Base-by-base conservation (phyloP, 2,797 vertebrate genomes). In the Paedocypris micromegethes region DNA sequence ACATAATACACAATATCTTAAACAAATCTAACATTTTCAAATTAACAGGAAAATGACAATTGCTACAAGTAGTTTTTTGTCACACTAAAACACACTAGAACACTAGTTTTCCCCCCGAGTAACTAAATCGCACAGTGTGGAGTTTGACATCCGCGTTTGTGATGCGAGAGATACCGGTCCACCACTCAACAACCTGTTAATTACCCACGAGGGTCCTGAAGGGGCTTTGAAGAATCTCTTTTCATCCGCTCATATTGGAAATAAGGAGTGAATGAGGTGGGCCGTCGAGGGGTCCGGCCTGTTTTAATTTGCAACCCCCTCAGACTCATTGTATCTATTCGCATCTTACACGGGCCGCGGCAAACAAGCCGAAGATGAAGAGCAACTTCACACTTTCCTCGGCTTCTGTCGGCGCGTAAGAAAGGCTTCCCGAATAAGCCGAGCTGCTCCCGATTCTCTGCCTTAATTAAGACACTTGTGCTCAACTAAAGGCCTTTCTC, bases 281-380 rank as follows among this genome's bases (percentile, higher is more conserved):
- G 77, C 72, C 75, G 72, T 75, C 80, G 75, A 84, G 81, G 84
- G 82, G 80, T 79, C 77, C 80, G 61, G 52, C 55, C 68, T 73
- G 75, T 84, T 86, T 83, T 79, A 87, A 87, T 83, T 82, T 83
- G 78, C 81, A 72, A 73, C 63, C 76, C 82, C 79, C 80, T 87
- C 76, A 73, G 77, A 66, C 66, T 76, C 82, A 78, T 86, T 84
- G 79, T 80, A 67, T 83, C 80, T 85, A 89, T 87, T 84, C 72
- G 82, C 81, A 85, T 85, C 83, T 82, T 84, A 81, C 82, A 83
- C 83, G 77, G 83, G 78, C 81, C 77, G 77, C 70, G 66, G 72
- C 72, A 76, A 81, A 80, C 77, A 79, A 81, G 83, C 72, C 77
- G 74, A 77, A 76, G 73, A 78, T 76, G 81, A 85, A 80, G 82